Base-by-base conservation (phyloP, 2,888 invertebrate species). In the Sclerodermus sp. region DNA sequence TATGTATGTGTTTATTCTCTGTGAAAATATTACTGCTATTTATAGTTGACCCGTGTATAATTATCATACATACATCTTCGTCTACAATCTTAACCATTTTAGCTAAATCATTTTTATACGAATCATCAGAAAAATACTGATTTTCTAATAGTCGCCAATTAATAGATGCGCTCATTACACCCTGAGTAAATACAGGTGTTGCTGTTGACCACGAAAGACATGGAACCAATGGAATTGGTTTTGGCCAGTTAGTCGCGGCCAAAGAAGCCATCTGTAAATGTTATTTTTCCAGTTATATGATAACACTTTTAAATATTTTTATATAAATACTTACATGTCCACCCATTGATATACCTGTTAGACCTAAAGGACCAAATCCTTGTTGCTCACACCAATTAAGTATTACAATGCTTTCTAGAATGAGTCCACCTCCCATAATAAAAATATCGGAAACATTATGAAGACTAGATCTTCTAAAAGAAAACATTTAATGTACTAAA, bases 191-290 rank as follows among this genome's bases (percentile, higher is more conserved):
- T 39, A 96, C 96, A 42, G 91, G 88, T 1, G 97, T 92, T 9
- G 98, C 98, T 8, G 97, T 96, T 1, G 95, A 94, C 96, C 97
- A 97, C 0, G 97, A 96, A 30, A 99, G 82, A 74, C 97, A 98
- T 39, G 99, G 98, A 15, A 97, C 90, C 51, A 98, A 80, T 2
- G 93, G 90, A 61, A 98, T 80, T 6, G 98, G 98, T 73, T 95
- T 91, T 17, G 92, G 92, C 93, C 96, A 96, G 79, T 91, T 96
- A 10, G 94, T 91, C 12, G 96, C 97, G 58, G 97, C 96, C 63
- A 99, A 82, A 5, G 96, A 96, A 57, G 98, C 97, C 97, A 97
- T 99, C 95, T 97, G 79, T 44, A 73, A 68, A 66, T 57, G 48
- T 63, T 37, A 44, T 4, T 34, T n/a, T 43, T 34, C 12, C 13